Evolutionary conservation across 1,140 invertebrate species (phyloP).

Genomic region (Formica selysi): DNA sequence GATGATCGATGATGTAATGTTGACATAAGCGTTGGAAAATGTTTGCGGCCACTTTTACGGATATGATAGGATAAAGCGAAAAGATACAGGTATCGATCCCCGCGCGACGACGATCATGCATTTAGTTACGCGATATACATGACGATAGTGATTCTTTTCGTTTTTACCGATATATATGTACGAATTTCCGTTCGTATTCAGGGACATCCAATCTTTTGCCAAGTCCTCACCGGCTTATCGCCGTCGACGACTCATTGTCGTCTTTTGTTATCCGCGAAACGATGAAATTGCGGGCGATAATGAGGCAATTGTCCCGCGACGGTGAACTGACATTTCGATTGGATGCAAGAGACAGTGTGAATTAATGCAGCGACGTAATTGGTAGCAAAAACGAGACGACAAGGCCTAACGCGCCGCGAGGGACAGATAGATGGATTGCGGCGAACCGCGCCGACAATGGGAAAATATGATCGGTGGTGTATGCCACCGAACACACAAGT

Average conservation of each 20-base stretch:
- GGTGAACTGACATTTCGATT: constrained; percentile 57
- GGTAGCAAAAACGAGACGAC: constrained; percentile 55
- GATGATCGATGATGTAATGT: constrained; percentile 58
- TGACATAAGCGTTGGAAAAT: constrained; percentile 44
- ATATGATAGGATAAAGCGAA: constrained; percentile 46
- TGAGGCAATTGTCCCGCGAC: constrained; percentile 40
- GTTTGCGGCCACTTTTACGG: constrained; percentile 51
- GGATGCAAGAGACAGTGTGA: constrained; percentile 42
- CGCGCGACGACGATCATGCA: background rate
- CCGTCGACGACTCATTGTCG: background rate
- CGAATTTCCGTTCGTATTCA: background rate
- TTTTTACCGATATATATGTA: background rate
- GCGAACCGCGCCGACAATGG: constrained; percentile 48
- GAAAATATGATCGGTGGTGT: constrained; percentile 52
- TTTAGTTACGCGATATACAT: background rate
- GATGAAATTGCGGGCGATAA: constrained; percentile 45
- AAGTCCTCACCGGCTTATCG: background rate
- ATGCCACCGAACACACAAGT: constrained; percentile 50
- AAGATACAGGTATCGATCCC: constrained; percentile 44
- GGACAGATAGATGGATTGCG: constrained; percentile 57
- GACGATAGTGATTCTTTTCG: background rate
- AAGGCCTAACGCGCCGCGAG: constrained; percentile 25
- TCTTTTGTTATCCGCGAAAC: constrained; percentile 28
- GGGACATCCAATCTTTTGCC: background rate
- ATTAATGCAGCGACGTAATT: constrained; percentile 65